These are phyloP conservation scores for Phycodurus eques DNA, from an alignment of 2,113 vertebrate species.

Conservation along the genomic window DNA sequence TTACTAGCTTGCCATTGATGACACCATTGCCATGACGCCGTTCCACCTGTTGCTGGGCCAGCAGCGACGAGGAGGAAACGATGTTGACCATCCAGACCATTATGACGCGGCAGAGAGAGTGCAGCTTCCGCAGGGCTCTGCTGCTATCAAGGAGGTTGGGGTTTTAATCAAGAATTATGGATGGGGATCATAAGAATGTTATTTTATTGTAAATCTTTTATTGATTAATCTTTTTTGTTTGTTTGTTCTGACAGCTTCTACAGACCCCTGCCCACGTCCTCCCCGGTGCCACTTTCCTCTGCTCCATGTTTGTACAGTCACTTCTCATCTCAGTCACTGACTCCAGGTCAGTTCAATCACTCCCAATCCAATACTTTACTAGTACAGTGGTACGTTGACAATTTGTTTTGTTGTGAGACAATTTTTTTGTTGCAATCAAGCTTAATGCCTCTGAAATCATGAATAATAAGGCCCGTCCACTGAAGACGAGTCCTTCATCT, in stretches of 20 bases:
- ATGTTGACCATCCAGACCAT: conserved; percentile 19
- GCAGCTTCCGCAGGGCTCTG: conserved; percentile 71
- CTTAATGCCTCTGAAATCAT: no score
- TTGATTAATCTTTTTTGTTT: no score
- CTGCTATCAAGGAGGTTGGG: conserved; percentile 82
- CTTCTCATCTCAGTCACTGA: conserved; percentile 77
- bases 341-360: conserved; percentile 49
- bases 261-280: conserved; percentile 91
- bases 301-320: conserved; percentile 85
- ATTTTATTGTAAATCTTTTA: not conserved
- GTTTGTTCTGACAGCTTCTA: conserved; percentile 75
- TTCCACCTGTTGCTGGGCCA: conserved; percentile 88
- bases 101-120: conserved; percentile 34
- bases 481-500: no score
- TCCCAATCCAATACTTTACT: not conserved
- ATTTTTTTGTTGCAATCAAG: no score
- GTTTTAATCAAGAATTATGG: not conserved
- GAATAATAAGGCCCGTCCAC: no score
- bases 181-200: not conserved
- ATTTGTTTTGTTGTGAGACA: no score
- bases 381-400: not conserved
- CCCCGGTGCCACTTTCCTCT: conserved; percentile 86
- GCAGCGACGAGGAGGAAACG: conserved; percentile 66
- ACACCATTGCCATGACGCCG: conserved; percentile 83
- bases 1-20: conserved; percentile 81